Evolutionary conservation across 2,888 invertebrate genomes (phyloP).

Genomic region (Osmoderma eremita): DNA sequence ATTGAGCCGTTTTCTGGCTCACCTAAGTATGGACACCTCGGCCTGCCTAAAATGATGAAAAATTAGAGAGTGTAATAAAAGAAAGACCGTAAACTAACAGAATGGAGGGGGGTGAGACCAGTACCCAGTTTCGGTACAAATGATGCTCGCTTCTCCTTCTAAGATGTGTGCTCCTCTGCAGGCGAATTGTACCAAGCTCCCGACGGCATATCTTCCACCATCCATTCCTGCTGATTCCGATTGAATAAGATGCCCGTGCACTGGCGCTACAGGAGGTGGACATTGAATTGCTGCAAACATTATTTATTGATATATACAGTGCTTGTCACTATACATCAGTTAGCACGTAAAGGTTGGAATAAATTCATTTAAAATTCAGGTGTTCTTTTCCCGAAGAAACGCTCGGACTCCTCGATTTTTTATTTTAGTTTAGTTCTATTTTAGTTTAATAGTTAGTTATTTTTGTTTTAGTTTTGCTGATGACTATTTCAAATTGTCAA

Average conservation of each 20-base stretch:
- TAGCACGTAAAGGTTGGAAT: no score
- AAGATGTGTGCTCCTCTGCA: conserved; percentile 75
- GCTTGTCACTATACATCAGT: no score
- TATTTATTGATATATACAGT: background rate
- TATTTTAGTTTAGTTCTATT: no score
- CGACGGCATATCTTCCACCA: conserved; percentile 78
- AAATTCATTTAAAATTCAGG: no score
- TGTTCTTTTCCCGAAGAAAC: no score
- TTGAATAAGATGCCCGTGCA: conserved; percentile 74
- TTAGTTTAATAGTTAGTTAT: no score
- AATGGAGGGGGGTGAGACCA: conserved; percentile 90
- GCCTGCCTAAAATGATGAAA: conserved; percentile 68
- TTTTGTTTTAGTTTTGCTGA: no score
- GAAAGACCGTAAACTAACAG: conserved; percentile 68
- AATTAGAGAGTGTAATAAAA: background rate
- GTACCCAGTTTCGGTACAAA: conserved; percentile 87
- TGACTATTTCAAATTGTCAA: no score
- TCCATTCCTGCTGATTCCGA: conserved; percentile 65
- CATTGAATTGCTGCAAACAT: conserved; percentile 78
- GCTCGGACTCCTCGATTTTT: no score
- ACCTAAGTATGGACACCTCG: conserved; percentile 77
- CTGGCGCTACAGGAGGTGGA: conserved; percentile 77
- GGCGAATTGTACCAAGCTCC: conserved; percentile 82
- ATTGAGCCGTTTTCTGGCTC: conserved; percentile 77
- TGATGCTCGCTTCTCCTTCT: conserved; percentile 83